Base-by-base conservation (phyloP, 2,888 invertebrate species). In the Synanthedon andrenaeformis region DNA sequence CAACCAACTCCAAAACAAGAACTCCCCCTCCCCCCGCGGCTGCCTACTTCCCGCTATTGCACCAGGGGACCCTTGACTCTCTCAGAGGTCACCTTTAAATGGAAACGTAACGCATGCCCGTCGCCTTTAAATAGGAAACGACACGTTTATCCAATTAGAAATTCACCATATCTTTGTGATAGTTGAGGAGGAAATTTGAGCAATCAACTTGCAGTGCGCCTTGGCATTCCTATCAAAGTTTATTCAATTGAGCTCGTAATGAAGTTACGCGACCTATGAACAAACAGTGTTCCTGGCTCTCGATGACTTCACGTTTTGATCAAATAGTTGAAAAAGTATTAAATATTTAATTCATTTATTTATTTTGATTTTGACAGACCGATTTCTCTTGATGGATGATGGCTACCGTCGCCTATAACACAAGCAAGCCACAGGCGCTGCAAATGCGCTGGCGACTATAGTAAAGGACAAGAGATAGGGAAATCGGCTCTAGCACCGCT, bases 121-220 rank as follows among this genome's bases (percentile, higher is more conserved):
- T 79, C 83, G 84, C 79, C 82, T 85, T 82, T 87, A 87, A 87
- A 86, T 86, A 87, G 87, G 87, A 87, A 87, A 83, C 84, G 85
- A 87, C 87, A 86, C 85, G 86, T 85, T 87, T 87, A 87, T 87
- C 85, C 87, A 87, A 87, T 87, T 86, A 86, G 87, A 87, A 87
- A 87, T 87, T 87, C 87, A 87, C 87, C 87, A 86, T 87, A 87
- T 86, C 87, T 87, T 85, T 85, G 86, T 85, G 82, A 86, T 85
- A 86, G 86, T 82, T 85, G 86, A 86, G 82, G 80, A 87, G 87
- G 86, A 86, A 86, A 86, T 86, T 86, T 82, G 85, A 87, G 86
- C 85, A 86, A 87, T 87, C 86, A 85, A 81, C 81, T 81, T 81
- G 79, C 84, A 77, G 82, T 82, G 83, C 82, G 72, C 11, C 28